These are phyloP conservation scores for Rousettus madagascariensis DNA, from an alignment of 2,797 vertebrate genomes.

Conservation along the genomic window DNA sequence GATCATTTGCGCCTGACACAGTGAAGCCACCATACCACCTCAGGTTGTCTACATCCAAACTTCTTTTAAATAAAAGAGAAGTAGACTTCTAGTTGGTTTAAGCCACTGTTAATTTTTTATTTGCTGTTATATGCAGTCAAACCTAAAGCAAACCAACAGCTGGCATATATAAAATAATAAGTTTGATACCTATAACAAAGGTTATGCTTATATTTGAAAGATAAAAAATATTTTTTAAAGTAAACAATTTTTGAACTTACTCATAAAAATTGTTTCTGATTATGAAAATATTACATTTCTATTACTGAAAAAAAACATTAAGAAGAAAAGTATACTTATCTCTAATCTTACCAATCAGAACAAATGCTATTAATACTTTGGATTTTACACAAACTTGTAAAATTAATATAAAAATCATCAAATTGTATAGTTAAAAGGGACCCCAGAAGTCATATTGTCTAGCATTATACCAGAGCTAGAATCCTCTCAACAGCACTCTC, in stretches of 20 bases:
- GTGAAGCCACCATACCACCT: not conserved
- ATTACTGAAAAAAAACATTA: constrained; percentile 8
- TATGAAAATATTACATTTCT: constrained; percentile 1
- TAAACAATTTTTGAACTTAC: not conserved
- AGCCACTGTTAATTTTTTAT: constrained; percentile 10
- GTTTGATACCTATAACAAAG: not conserved
- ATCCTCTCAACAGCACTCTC: not conserved
- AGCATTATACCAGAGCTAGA: not conserved
- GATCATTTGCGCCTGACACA: not conserved
- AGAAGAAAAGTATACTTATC: not conserved
- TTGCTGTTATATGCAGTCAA: constrained; percentile 2
- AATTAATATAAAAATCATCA: constrained; percentile 38
- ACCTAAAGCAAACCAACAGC: constrained; percentile 7
- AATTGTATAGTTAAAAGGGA: constrained; percentile 19
- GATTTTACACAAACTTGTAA: constrained; percentile 32
- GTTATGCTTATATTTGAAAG: constrained; percentile 11
- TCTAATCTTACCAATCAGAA: constrained; percentile 16
- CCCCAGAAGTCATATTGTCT: not conserved
- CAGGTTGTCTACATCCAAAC: not conserved
- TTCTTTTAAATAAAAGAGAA: constrained; percentile 25
- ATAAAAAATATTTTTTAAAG: constrained; percentile 5
- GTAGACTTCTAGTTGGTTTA: not conserved
- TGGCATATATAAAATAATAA: not conserved
- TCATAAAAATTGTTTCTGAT: not conserved
- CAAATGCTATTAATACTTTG: not conserved